These are phyloP conservation scores for Amphipyra tragopoginis DNA, from an alignment of 2,888 invertebrate species.

Conservation along the genomic window DNA sequence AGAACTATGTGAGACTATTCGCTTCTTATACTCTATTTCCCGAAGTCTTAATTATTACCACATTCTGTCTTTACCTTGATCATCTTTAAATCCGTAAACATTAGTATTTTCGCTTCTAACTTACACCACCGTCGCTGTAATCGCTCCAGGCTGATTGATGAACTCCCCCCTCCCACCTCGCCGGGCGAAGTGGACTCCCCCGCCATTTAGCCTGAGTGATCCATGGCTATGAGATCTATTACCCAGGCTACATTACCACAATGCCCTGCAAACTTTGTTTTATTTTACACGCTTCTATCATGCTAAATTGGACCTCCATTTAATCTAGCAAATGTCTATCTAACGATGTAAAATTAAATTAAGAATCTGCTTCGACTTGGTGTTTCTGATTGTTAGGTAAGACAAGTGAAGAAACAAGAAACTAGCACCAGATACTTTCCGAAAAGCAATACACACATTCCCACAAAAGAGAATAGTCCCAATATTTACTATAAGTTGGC, in stretches of 20 bases:
- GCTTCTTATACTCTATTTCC: too few species aligned
- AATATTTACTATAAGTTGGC: too few species aligned
- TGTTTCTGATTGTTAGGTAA: too few species aligned
- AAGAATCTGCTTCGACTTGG: background rate
- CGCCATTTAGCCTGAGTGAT: constrained; percentile 79
- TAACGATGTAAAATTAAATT: background rate
- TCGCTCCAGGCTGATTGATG: constrained; percentile 89
- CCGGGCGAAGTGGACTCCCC: constrained; percentile 62
- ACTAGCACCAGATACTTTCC: too few species aligned
- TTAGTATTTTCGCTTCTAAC: constrained; percentile 21
- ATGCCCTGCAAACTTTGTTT: constrained; percentile 65
- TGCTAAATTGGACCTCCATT: constrained; percentile 31
- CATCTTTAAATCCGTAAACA: too few species aligned
- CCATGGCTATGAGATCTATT: constrained; percentile 84
- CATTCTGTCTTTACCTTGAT: too few species aligned
- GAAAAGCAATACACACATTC: too few species aligned
- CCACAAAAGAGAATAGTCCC: too few species aligned
- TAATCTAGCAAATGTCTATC: constrained; percentile 14
- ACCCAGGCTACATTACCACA: constrained; percentile 76
- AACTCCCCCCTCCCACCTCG: constrained; percentile 72
- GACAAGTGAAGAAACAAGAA: too few species aligned
- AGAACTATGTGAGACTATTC: too few species aligned
- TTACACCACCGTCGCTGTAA: constrained; percentile 74
- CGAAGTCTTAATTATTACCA: too few species aligned
- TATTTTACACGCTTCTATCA: constrained; percentile 68